Evolutionary conservation across 2,797 vertebrate genomes (phyloP).

Genomic region (Liparis tanakae): DNA sequence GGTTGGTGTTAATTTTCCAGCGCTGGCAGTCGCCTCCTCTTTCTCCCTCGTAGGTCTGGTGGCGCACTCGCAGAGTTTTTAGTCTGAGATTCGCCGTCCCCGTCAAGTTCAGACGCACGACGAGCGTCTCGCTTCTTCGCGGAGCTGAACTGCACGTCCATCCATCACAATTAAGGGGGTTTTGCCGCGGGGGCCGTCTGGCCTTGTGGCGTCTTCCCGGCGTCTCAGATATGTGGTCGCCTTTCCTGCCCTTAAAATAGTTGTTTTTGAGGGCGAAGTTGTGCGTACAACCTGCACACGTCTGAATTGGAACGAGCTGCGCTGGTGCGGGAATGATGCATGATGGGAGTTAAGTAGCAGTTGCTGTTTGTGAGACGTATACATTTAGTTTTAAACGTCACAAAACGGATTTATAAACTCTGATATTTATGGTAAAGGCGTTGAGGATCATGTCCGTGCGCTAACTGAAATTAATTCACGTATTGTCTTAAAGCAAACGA

Average conservation of each 20-base stretch:
- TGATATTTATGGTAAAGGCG: not conserved
- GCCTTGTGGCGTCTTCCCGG: not conserved
- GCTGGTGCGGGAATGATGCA: conserved; percentile 22
- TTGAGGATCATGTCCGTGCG: not conserved
- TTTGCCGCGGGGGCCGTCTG: conserved; percentile 12
- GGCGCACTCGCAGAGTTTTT: conserved; percentile 32
- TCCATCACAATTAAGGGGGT: conserved; percentile 14
- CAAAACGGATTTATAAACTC: not conserved
- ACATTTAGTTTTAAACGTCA: not conserved
- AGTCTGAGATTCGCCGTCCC: conserved; percentile 33
- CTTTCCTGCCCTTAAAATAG: conserved; percentile 16
- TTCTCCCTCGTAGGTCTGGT: conserved; percentile 30
- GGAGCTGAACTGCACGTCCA: conserved; percentile 14
- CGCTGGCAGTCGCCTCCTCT: conserved; percentile 35
- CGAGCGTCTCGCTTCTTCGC: conserved; percentile 22
- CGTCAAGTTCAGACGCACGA: conserved; percentile 37
- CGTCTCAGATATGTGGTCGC: conserved; percentile 21
- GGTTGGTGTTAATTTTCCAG: conserved; percentile 67
- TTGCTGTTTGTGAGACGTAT: not conserved
- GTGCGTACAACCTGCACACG: not conserved
- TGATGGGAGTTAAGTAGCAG: conserved; percentile 19
- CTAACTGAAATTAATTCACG: not conserved
- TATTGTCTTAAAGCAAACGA: not conserved
- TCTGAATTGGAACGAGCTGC: conserved; percentile 29
- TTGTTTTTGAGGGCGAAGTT: conserved; percentile 11